Base-by-base conservation (phyloP, 2,888 invertebrate species). In the Acleris literana region DNA sequence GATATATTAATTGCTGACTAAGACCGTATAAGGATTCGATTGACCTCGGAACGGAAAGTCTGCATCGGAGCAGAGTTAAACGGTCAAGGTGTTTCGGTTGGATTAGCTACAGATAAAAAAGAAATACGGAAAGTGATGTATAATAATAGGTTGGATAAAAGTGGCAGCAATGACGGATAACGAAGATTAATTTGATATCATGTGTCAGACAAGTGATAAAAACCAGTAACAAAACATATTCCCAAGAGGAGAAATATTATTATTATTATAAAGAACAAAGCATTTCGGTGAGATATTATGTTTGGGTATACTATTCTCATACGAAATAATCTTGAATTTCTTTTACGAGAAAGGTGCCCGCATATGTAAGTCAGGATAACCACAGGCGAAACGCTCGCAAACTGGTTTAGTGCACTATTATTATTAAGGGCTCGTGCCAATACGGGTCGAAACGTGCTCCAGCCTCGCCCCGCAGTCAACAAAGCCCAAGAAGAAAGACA, bases 361-460 rank as follows among this genome's bases (percentile, higher is more conserved):
- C 87, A 89, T 88, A 79, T 76, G 77, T 84, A 84, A 83, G 83
- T 80, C 89, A 84, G 90, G 88, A 90, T 88, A 87, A 90, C 88
- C 87, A 83, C 88, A 87, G 80, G 82, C 87, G 79, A 85, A 88
- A 79, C 87, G 89, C 87, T 85, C 83, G 88, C 87, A 91, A 92
- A 92, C 92, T 82, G 91, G 92, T 92, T 92, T 87, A 80, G 88
- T 90, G 87, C 89, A 90, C 89, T 91, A 92, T 91, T 91, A 92
- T 92, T 92, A 92, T 90, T 91, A 88, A 86, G 85, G 88, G 85
- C 90, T 92, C 92, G 90, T 92, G 92, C 92, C 89, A 88, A 90
- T 89, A 86, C 85, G 77, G 82, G 78, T 78, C 81, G 81, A 87
- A 88, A 86, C 86, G 84, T 87, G 87, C 86, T 78, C 77, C 72